These are phyloP conservation scores for Tilapia sparmanii DNA, from an alignment of 2,113 vertebrate species.

Conservation along the genomic window DNA sequence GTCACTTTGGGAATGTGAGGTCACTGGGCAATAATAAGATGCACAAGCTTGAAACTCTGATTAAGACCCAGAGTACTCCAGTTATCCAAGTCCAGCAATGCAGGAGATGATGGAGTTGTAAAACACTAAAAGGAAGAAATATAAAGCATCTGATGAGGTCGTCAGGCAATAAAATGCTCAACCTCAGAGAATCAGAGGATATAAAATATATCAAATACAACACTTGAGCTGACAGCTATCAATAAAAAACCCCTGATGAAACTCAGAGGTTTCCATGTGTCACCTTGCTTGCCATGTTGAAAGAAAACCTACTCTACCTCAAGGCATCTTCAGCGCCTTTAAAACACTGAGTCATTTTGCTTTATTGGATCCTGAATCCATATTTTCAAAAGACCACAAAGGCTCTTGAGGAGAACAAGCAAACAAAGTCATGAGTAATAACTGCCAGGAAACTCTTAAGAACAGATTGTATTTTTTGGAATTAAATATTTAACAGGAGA, in stretches of 20 bases:
- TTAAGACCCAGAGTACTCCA: background rate
- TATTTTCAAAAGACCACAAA: too few species aligned
- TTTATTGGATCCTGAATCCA: background rate
- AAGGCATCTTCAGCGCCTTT: background rate
- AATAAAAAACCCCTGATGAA: background rate
- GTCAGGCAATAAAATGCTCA: background rate
- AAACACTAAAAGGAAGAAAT: background rate
- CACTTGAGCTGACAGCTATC: background rate
- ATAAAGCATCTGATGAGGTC: background rate
- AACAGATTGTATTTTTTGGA: background rate
- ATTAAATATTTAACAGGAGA: background rate
- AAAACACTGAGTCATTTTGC: background rate
- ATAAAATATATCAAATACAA: background rate
- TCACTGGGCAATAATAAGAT: background rate
- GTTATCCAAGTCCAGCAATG: background rate
- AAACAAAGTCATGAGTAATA: background rate
- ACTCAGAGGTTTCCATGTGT: background rate
- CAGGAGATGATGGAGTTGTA: background rate
- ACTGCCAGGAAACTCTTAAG: background rate
- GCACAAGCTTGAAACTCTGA: background rate
- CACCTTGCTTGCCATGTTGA: background rate
- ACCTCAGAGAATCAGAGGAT: background rate
- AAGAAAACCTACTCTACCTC: background rate
- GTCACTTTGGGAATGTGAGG: background rate
- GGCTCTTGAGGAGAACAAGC: background rate